Evolutionary conservation across 2,113 vertebrate genomes (phyloP).

Genomic region (Cyanoderma ruficeps): DNA sequence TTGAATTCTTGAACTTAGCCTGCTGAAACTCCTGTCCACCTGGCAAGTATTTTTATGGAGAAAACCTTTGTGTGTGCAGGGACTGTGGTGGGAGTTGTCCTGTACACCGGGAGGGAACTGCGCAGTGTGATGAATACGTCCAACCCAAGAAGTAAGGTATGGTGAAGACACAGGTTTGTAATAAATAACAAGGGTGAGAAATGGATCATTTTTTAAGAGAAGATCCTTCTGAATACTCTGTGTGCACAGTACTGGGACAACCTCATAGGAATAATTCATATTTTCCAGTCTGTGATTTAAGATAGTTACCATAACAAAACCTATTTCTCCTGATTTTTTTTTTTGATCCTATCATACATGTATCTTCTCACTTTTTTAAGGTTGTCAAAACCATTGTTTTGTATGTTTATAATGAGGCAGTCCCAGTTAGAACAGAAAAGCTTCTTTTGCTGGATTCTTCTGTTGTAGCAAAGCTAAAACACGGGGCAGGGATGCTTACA

Average conservation of each 20-base stretch:
- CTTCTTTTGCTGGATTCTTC: background rate
- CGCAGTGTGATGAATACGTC: constrained; percentile 98
- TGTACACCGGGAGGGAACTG: constrained; percentile 94
- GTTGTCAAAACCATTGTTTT: background rate
- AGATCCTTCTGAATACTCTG: background rate
- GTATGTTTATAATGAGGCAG: background rate
- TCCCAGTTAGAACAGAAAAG: background rate
- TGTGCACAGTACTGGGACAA: accelerated
- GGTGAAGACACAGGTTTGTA: background rate
- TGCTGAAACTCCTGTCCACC: background rate
- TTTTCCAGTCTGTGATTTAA: background rate
- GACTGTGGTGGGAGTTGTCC: constrained; percentile 94
- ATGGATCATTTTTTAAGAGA: background rate
- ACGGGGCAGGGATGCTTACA: background rate
- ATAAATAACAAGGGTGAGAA: background rate
- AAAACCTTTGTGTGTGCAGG: constrained; percentile 69
- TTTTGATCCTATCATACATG: background rate
- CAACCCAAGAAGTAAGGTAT: constrained; percentile 94
- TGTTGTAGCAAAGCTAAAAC: background rate
- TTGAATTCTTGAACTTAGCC: background rate
- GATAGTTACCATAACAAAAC: background rate
- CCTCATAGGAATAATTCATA: background rate
- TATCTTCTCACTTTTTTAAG: background rate
- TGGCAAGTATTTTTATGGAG: background rate
- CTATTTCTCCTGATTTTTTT: background rate